Evolutionary conservation across 64 coral and sea anemone genomes (phyloP).

Genomic region (Pocillopora damicornis): DNA sequence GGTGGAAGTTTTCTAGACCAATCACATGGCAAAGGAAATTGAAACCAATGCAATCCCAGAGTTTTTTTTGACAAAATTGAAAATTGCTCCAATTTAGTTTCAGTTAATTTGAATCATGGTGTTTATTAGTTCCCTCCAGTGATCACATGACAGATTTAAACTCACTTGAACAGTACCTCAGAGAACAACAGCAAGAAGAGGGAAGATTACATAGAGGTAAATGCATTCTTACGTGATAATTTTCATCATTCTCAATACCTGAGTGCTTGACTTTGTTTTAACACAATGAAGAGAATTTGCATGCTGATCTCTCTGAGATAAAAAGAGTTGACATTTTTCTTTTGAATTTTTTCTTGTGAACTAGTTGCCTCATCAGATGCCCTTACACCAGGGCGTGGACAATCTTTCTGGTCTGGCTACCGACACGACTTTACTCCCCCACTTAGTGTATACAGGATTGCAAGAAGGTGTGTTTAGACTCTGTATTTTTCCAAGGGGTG

Average conservation of each 20-base stretch:
- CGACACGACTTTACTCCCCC: constrained; percentile 78
- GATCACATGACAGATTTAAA: constrained; percentile 74
- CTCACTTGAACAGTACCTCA: constrained; percentile 59
- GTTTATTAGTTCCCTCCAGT: constrained; percentile 59
- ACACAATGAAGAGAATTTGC: no score
- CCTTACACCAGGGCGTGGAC: constrained; percentile 53
- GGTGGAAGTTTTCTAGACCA: no score
- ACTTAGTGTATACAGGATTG: constrained; percentile 84
- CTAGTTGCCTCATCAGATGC: constrained; percentile 64
- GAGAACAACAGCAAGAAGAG: constrained; percentile 74
- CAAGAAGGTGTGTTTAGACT: constrained; percentile 46
- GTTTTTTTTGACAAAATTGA: no score
- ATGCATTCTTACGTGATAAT: background rate
- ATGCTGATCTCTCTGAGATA: no score
- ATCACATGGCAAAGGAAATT: no score
- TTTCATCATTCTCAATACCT: no score
- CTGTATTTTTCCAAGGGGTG: background rate
- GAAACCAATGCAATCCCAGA: no score
- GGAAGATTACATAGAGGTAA: constrained; percentile 67
- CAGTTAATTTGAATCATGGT: no score
- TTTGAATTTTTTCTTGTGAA: background rate
- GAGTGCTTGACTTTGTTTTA: no score
- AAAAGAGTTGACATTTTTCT: no score
- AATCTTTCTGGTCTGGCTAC: constrained; percentile 70
- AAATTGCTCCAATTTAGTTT: no score